phyloP scores from a whole-genome alignment of 2,113 vertebrate genomes.

The Casuarius casuarius region DNA sequence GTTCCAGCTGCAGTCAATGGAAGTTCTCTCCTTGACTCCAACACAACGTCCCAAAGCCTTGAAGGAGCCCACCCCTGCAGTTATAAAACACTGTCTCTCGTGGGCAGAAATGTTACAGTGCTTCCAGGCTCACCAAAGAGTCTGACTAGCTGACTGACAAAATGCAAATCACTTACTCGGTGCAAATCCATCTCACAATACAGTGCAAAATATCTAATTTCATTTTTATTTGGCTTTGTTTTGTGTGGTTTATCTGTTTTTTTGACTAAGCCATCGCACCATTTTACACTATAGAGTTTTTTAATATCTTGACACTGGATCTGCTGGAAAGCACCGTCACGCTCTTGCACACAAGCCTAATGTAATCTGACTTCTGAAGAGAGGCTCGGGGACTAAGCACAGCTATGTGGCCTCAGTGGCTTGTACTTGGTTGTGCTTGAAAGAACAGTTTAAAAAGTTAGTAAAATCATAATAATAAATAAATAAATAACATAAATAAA shows the following conservation, averaged over 20 bases:
- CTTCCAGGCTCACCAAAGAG: neutral
- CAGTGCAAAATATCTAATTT: neutral
- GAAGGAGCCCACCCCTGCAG: constrained; percentile 16
- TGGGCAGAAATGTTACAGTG: neutral
- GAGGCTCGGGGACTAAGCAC: neutral
- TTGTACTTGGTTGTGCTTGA: neutral
- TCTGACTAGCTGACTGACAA: neutral
- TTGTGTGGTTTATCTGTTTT: neutral
- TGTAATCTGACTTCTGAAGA: neutral
- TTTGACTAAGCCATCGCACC: neutral
- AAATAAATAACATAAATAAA: too few species aligned
- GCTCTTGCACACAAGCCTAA: neutral
- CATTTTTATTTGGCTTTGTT: neutral
- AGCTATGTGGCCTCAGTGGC: neutral
- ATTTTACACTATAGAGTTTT: neutral
- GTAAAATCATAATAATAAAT: neutral
- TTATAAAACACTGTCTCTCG: neutral
- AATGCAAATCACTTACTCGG: neutral
- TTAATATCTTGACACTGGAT: neutral
- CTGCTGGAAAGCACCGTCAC: neutral
- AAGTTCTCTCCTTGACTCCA: constrained; percentile 5
- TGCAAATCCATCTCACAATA: neutral
- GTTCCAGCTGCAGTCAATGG: constrained; percentile 54
- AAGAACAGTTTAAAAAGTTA: neutral
- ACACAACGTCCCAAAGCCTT: neutral